Evolutionary conservation across 2,113 vertebrate genomes (phyloP), one percentile per base, ranked within the genome.

Genomic region (Cepphus grylle): DNA sequence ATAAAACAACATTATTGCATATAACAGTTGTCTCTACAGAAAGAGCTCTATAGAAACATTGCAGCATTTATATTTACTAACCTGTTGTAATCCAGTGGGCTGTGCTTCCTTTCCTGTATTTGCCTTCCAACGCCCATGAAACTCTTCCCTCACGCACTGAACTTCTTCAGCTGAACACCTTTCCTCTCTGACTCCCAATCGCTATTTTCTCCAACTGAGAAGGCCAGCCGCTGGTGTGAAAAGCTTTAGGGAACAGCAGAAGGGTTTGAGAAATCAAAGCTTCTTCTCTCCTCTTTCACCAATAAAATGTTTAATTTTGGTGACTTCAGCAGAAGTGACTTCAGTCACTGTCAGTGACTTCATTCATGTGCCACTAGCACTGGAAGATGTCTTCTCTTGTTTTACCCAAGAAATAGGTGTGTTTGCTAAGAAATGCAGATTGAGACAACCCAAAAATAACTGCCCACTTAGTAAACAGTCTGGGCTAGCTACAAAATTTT

Each of bases 51-150:
- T 42, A 47, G n/a, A 67, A 88, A 73, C 0, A 1, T 34, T 62
- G 56, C n/a, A 77, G 11, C 40, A 40, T 56, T 80, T 84, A 42
- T 66, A 45, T 74, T 97, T 94, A 98, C 97, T 78, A 96, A 66
- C 71, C 97, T 96, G 23, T 86, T 97, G 52, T 97, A 98, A 96
- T 98, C 97, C 93, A 98, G 81, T 12, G 97, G 97, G 82, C 96
- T 97, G 27, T 98, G 97, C 98, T 98, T 98, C 96, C 98, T 98
- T 97, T 98, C 97, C 89, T 97, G 94, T 30, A 98, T 94, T 81
- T 73, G 97, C 79, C 58, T 98, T 98, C 97, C 97, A 98, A 71
- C 70, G 93, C 91, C 98, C 98, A 47, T 96, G 96, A 96, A 98
- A 98, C 81, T 98, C 97, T 77, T 98, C 97, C 20, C 88, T 98